Percentiles rank a stretch among this genome's conserved stretches.
Evolutionary conservation across 1,140 invertebrate species (phyloP).

Genomic region (Drosophila arawakana): DNA sequence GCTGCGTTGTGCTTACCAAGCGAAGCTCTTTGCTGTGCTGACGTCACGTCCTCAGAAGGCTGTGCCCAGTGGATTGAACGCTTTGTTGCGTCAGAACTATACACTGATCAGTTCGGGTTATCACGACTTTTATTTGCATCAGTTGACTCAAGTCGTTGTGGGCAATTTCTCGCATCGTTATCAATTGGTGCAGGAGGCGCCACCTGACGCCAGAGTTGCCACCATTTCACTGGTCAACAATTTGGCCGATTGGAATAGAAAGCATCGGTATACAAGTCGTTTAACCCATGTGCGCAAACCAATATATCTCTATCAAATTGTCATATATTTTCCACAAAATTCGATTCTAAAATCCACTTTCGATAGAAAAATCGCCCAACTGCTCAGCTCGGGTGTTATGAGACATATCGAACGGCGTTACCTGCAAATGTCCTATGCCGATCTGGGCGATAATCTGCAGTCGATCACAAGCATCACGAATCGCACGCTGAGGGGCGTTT

Average conservation of each 20-base stretch:
- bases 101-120: constrained; percentile 54
- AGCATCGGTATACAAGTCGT: constrained; percentile 18
- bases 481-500: constrained; percentile 39
- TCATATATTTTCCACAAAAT: constrained; percentile 53
- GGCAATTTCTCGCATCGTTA: constrained; percentile 46
- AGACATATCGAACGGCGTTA: constrained; percentile 50
- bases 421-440: constrained; percentile 6
- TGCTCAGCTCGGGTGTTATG: constrained; percentile 56
- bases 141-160: constrained; percentile 11
- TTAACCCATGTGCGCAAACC: constrained; percentile 52
- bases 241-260: constrained; percentile 54
- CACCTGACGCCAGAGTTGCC: constrained; percentile 9
- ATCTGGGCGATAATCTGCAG: background rate
- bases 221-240: constrained; percentile 64
- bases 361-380: constrained; percentile 63
- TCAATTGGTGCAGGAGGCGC: constrained; percentile 12
- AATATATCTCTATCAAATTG: constrained; percentile 66
- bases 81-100: constrained; percentile 50
- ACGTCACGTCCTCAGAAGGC: constrained; percentile 26
- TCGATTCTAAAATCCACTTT: constrained; percentile 54
- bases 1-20: constrained; percentile 65
- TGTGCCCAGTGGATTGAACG: constrained; percentile 43
- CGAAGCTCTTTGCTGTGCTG: constrained; percentile 63
- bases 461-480: constrained; percentile 38
- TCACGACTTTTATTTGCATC: constrained; percentile 60